Conservation (phyloP, 2,888 invertebrate species). For the Acanthosepion pharaonis region DNA sequence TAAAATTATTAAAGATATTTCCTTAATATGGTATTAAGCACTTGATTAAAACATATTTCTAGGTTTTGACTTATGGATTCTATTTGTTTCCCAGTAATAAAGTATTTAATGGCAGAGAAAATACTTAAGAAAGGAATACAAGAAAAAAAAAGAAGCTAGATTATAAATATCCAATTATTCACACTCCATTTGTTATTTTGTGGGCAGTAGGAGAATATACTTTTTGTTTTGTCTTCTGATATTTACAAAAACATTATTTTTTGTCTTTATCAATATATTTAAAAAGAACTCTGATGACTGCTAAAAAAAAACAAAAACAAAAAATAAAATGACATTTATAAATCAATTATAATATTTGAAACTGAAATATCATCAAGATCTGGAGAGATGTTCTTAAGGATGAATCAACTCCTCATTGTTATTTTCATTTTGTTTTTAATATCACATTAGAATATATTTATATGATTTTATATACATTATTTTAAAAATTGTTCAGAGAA, state of each 20-base stretch:
- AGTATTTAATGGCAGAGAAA: not conserved
- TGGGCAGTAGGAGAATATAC: constrained; percentile 33
- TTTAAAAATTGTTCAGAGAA: too few relatives aligned
- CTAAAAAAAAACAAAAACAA: not conserved
- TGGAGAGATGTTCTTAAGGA: not conserved
- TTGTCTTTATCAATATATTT: not conserved
- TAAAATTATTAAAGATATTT: not conserved
- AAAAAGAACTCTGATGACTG: not conserved
- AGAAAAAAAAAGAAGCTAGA: not conserved
- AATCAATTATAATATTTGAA: not conserved
- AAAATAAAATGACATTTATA: not conserved
- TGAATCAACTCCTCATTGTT: not conserved
- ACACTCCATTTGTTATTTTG: not conserved
- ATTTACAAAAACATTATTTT: not conserved
- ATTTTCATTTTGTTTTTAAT: too few relatives aligned
- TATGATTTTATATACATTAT: too few relatives aligned
- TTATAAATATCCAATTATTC: not conserved
- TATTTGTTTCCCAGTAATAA: not conserved
- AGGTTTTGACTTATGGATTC: not conserved
- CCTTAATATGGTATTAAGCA: not conserved
- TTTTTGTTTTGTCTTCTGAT: not conserved
- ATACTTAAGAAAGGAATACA: not conserved
- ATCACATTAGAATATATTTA: too few relatives aligned
- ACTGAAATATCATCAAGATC: not conserved
- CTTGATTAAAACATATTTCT: not conserved